These are phyloP conservation scores for Melanchra persicariae DNA, from an alignment of 2,888 invertebrate species.

Conservation along the genomic window DNA sequence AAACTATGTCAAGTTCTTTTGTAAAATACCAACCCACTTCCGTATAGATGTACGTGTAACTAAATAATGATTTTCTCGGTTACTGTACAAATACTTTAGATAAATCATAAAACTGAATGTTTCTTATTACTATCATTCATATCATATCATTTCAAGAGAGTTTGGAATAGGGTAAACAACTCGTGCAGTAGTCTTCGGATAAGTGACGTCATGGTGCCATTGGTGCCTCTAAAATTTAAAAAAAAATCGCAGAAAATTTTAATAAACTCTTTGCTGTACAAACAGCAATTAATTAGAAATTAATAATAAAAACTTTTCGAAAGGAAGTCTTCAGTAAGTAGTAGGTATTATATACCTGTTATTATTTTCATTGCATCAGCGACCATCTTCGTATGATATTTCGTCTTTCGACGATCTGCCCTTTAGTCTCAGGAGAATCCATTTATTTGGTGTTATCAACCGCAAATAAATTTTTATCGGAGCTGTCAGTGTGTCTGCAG, in stretches of 20 bases:
- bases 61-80: constrained; percentile 10
- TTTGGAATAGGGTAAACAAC: constrained; percentile 41
- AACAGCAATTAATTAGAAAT: no score
- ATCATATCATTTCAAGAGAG: constrained; percentile 51
- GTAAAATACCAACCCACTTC: background rate
- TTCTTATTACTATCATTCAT: constrained; percentile 31
- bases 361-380: no score
- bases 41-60: background rate
- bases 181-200: constrained; percentile 11
- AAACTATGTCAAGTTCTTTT: background rate
- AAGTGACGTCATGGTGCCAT: constrained; percentile 1
- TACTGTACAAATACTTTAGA: constrained; percentile 59
- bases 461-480: background rate
- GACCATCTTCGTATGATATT: no score
- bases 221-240: background rate
- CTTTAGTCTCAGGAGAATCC: background rate
- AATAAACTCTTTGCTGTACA: background rate
- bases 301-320: no score
- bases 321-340: no score
- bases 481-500: constrained; percentile 9
- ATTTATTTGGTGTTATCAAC: constrained; percentile 18
- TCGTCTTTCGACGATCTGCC: no score
- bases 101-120: constrained; percentile 44
- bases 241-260: background rate
- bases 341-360: no score